Base-by-base conservation (phyloP, 2,888 invertebrate species). In the Oasisia sp. region DNA sequence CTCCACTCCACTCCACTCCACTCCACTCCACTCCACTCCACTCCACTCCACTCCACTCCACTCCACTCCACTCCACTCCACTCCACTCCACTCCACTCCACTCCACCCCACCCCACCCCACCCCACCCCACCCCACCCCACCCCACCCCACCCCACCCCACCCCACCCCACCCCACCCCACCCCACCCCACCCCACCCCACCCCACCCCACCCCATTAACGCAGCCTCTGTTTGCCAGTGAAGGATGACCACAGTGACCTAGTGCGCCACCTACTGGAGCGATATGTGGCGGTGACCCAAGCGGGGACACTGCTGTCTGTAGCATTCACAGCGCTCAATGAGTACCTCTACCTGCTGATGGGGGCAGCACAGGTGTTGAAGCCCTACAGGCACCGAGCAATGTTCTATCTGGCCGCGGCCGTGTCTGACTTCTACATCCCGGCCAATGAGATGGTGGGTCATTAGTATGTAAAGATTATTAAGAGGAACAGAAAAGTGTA, bases 381-480 rank as follows among this genome's bases (percentile, higher is more conserved):
- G 19, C 96, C 97, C 91, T 97, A 98, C 91, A 98, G 98, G 11
- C 96, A 97, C 0, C 97, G 97, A 56, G 98, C 98, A 0, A 96
- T 99, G 94, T 96, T 99, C n/a, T 99, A 99, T 96, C 97, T 99
- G 92, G 99, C 99, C 32, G 99, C 99, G 0, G 99, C 99, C 5
- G 99, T 99, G 0, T 99, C 99, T 0, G 99, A 99, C 97, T 99
- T 99, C 97, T 99, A 99, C 96, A 97, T 99, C 96, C 99, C 99
- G 91, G 97, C 98, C 94, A 98, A 98, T 96, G 97, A 98, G 97
- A 98, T 99, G 98, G 99, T 99, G 96, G 97, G 96, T 89, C 11
- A n/a, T 91, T 56, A 32, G 19, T 19, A 74, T 14, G 3, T 27
- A 5, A 50, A 9, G 50, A 50, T 50, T 50, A 50, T 9, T 50